A percentile compares a stretch with the other conserved stretches of the same genome.
Conservation (phyloP, 2,797 vertebrate genomes). For the Erethizon dorsatum region DNA sequence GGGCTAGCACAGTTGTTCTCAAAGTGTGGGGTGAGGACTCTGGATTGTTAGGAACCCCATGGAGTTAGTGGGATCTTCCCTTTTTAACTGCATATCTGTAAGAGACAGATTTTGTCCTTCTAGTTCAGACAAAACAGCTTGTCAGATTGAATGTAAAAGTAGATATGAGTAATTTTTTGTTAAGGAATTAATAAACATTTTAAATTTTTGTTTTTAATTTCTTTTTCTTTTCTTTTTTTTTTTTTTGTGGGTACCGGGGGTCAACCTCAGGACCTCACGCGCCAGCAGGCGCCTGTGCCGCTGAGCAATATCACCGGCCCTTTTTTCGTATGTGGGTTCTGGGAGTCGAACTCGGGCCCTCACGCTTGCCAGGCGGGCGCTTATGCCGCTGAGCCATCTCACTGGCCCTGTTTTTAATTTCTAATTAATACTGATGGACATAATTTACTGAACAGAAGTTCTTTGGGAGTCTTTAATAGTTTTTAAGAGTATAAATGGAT, state of each 20-base stretch:
- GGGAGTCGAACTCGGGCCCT: too few species aligned
- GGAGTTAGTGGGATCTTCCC: background rate
- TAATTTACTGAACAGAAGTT: background rate
- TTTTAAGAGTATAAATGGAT: background rate
- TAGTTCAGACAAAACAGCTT: background rate
- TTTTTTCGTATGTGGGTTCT: too few species aligned
- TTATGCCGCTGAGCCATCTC: too few species aligned
- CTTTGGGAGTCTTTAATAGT: too few species aligned
- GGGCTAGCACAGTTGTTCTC: background rate
- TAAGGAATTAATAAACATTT: background rate
- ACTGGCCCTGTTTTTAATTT: too few species aligned
- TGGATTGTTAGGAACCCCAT: background rate
- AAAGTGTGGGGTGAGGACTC: background rate
- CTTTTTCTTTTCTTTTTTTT: too few species aligned
- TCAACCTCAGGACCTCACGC: too few species aligned
- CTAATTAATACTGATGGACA: background rate
- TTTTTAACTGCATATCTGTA: background rate
- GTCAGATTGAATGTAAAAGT: background rate
- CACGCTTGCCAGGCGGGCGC: too few species aligned
- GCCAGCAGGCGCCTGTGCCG: too few species aligned
- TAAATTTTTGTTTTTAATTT: background rate
- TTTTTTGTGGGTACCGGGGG: too few species aligned
- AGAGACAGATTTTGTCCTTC: background rate
- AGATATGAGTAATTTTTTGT: background rate
- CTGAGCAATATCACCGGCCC: too few species aligned